phyloP scores from a whole-genome alignment of 2,888 invertebrate species.

The Lissocephala sabroskyi region DNA sequence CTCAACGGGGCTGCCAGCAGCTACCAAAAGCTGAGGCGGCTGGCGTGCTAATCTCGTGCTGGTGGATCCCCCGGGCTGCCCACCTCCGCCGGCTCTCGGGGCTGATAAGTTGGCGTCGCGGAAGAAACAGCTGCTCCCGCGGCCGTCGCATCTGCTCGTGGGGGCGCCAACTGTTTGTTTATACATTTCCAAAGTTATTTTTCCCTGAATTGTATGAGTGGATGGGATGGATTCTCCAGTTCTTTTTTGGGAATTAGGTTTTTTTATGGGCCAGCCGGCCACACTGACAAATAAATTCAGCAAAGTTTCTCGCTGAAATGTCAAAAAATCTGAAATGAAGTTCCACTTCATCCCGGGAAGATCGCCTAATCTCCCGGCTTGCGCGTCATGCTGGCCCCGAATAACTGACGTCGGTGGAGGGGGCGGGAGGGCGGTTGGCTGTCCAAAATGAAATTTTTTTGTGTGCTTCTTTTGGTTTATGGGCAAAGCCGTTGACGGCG shows the following conservation, averaged over 20 bases:
- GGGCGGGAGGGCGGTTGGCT: neutral
- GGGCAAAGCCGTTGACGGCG: slow-evolving; percentile 45
- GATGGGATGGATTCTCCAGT: slow-evolving; percentile 10
- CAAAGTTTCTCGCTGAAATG: no score
- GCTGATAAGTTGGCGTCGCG: slow-evolving; percentile 26
- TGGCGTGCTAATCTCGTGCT: slow-evolving; percentile 48
- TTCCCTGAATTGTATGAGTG: slow-evolving; percentile 36
- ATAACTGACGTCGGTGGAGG: slow-evolving; percentile 28
- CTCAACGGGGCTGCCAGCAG: slow-evolving; percentile 25
- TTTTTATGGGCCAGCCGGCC: no score
- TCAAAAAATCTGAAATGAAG: slow-evolving; percentile 59
- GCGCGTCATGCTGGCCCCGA: slow-evolving; percentile 9
- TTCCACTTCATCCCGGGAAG: slow-evolving; percentile 8
- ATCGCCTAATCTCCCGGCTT: slow-evolving; percentile 37
- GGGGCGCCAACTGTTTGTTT: slow-evolving; percentile 46
- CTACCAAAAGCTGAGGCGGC: slow-evolving; percentile 51
- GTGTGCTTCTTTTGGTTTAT: slow-evolving; percentile 12
- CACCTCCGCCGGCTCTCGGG: slow-evolving; percentile 27
- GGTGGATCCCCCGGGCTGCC: slow-evolving; percentile 24
- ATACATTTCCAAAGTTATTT: slow-evolving; percentile 45
- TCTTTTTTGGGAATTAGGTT: neutral
- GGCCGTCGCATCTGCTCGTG: no score
- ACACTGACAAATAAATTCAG: no score
- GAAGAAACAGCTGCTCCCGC: no score
- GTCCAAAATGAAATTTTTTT: no score